Evolutionary conservation across 2,113 vertebrate species (phyloP).

Genomic region (Apteryx mantelli): DNA sequence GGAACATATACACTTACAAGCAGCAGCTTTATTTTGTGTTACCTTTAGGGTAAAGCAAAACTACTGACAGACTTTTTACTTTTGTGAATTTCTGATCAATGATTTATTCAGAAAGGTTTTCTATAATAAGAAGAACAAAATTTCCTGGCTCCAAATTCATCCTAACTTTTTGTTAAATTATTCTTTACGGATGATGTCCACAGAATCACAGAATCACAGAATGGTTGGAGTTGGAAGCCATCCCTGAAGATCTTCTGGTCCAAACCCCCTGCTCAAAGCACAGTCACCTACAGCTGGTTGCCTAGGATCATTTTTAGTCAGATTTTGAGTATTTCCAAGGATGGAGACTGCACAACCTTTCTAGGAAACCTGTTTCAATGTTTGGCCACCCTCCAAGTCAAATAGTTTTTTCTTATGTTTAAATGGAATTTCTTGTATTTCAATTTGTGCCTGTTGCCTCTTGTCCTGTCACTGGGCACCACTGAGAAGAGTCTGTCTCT

Average conservation of each 20-base stretch:
- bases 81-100: neutral
- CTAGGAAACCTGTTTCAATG: neutral
- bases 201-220: neutral
- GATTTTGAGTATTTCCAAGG: neutral
- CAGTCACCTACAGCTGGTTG: neutral
- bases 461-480: neutral
- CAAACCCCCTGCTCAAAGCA: neutral
- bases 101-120: neutral
- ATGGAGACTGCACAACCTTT: neutral
- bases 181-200: neutral
- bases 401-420: neutral
- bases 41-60: neutral
- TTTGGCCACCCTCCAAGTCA: neutral
- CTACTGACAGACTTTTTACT: neutral
- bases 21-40: neutral
- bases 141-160: neutral
- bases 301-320: neutral
- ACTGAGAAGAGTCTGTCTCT: neutral
- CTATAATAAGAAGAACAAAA: neutral
- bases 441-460: neutral
- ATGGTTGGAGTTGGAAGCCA: neutral
- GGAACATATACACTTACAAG: neutral
- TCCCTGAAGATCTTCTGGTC: neutral
- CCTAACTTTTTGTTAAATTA: neutral
- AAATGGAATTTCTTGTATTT: neutral